A percentile compares a stretch with the other conserved stretches of the same genome.
Evolutionary conservation across 1,140 invertebrate species (phyloP).

Genomic region (Drosophila ambigua): DNA sequence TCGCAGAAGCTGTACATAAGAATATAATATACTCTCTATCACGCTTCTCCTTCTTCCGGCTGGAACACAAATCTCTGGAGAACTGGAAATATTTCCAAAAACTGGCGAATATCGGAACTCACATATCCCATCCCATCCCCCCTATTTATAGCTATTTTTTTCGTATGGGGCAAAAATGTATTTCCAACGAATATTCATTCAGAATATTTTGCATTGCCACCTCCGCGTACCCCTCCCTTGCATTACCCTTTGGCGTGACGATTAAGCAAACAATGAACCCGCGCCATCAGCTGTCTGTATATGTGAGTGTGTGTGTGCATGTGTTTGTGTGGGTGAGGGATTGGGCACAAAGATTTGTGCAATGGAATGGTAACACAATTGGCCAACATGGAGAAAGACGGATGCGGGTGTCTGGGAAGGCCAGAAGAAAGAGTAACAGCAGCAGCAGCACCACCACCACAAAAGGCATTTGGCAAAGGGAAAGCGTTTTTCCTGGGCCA

Average conservation of each 20-base stretch:
- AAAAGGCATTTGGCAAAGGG: conserved; percentile 25
- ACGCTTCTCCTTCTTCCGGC: too few relatives aligned
- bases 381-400: conserved; percentile 12
- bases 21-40: too few relatives aligned
- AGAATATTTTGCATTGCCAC: too few relatives aligned
- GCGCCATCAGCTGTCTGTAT: conserved; percentile 29
- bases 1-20: too few relatives aligned
- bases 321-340: conserved; percentile 20
- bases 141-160: too few relatives aligned
- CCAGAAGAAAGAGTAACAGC: not conserved
- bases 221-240: too few relatives aligned
- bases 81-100: too few relatives aligned
- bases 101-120: too few relatives aligned
- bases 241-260: conserved; percentile 38
- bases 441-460: not conserved
- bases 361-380: conserved; percentile 30
- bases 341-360: conserved; percentile 39
- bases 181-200: too few relatives aligned
- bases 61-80: too few relatives aligned
- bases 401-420: not conserved
- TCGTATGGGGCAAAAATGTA: too few relatives aligned
- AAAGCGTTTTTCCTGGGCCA: conserved; percentile 33
- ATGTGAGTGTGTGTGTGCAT: not conserved
- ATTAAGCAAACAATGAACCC: conserved; percentile 69
- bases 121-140: too few relatives aligned